Conservation (phyloP, 1,140 invertebrate genomes). For the Drosophila nasuta region DNA sequence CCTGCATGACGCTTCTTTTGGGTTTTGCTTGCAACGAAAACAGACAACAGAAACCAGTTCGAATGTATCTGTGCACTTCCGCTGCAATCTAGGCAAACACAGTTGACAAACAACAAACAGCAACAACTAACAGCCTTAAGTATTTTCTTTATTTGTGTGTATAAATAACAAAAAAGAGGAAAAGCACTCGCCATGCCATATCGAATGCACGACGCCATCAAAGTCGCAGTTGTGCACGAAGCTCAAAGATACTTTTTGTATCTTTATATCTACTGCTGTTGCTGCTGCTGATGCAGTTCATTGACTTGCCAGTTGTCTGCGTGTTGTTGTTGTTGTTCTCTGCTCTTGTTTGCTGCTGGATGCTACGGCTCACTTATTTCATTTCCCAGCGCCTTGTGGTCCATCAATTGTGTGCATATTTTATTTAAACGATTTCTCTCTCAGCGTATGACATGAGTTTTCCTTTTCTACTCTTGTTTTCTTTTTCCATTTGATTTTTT, state of each 20-base stretch:
- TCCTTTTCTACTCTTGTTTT: neutral
- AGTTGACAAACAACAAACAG: conserved; percentile 14
- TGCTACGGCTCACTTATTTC: conserved; percentile 71
- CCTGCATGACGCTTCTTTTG: conserved; percentile 15
- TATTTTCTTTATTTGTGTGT: conserved; percentile 23
- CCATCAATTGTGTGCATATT: conserved; percentile 67
- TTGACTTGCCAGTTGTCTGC: conserved; percentile 38
- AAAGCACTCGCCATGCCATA: neutral
- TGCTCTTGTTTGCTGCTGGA: conserved; percentile 24
- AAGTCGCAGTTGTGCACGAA: conserved; percentile 37
- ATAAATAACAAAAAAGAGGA: conserved; percentile 29
- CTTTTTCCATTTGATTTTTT: conserved; percentile 15
- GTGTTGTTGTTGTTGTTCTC: conserved; percentile 24
- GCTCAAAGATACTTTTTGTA: conserved; percentile 37
- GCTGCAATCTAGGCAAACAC: conserved; percentile 16
- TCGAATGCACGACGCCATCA: conserved; percentile 31
- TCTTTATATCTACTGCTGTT: conserved; percentile 50
- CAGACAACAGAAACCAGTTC: neutral
- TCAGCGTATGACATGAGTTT: conserved; percentile 56
- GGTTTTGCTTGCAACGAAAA: conserved; percentile 4
- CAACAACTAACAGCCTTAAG: neutral
- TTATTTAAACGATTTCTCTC: conserved; percentile 56
- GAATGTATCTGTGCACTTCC: conserved; percentile 35
- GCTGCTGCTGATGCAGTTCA: conserved; percentile 58
- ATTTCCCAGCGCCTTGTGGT: conserved; percentile 63